phyloP scores from a whole-genome alignment of 2,888 invertebrate genomes.

The Limnephilus rhombicus region DNA sequence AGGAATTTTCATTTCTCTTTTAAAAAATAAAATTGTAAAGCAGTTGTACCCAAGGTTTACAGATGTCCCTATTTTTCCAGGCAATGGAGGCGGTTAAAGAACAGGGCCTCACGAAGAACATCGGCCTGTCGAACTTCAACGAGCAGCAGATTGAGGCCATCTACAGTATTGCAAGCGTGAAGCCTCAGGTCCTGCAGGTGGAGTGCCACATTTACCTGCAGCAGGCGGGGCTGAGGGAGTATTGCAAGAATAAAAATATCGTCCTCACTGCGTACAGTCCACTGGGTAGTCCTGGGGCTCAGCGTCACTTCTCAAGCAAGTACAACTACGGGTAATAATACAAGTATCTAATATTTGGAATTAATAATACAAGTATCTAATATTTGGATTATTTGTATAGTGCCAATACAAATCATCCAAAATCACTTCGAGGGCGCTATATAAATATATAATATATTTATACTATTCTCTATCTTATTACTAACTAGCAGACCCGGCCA shows the following conservation, averaged over 20 bases:
- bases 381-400: slow-evolving; percentile 44
- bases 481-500: no score
- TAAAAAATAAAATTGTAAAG: no score
- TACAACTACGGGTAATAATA: slow-evolving; percentile 79
- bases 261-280: slow-evolving; percentile 85
- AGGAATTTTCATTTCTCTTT: no score
- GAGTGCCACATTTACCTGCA: slow-evolving; percentile 89
- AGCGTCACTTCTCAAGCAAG: slow-evolving; percentile 80
- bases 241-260: slow-evolving; percentile 81
- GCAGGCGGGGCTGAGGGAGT: slow-evolving; percentile 80
- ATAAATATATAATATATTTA: no score
- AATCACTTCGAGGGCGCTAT: no score
- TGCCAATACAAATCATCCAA: background rate
- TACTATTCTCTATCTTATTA: no score
- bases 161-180: slow-evolving; percentile 79
- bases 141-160: slow-evolving; percentile 82
- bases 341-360: no score
- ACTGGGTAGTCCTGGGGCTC: slow-evolving; percentile 84
- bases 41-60: no score
- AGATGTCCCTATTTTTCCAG: slow-evolving; percentile 71
- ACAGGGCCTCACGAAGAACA: slow-evolving; percentile 81
- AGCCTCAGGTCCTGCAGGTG: slow-evolving; percentile 85
- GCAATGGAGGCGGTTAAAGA: slow-evolving; percentile 84
- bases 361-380: slow-evolving; percentile 68
- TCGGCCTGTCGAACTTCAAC: slow-evolving; percentile 91